Conservation (phyloP, 1,140 invertebrate species). For the Sitophilus oryzae region DNA sequence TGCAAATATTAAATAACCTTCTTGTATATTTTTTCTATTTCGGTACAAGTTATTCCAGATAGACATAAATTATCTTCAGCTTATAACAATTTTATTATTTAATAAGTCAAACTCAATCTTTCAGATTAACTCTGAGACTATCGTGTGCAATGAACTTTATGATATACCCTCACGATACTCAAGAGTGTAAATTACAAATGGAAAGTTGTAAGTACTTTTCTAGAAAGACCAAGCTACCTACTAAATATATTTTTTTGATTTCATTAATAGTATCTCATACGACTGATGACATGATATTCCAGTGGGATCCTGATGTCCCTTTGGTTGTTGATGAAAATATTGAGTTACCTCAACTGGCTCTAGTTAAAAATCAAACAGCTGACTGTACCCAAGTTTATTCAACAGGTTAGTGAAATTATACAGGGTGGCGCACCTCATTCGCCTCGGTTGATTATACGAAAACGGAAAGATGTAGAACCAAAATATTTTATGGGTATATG, state of each 20-base stretch:
- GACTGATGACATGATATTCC: conserved; percentile 84
- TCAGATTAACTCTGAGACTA: conserved; percentile 67
- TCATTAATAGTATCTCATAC: conserved; percentile 71
- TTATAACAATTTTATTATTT: too few relatives aligned
- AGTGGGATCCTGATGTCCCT: conserved; percentile 82
- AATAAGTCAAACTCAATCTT: too few relatives aligned
- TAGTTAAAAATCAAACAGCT: conserved; percentile 77
- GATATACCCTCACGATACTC: conserved; percentile 85
- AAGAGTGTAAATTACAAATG: conserved; percentile 88
- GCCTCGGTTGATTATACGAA: too few relatives aligned
- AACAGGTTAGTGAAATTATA: conserved; percentile 60
- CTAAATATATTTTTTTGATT: background rate
- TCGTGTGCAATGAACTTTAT: conserved; percentile 90
- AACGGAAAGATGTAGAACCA: too few relatives aligned
- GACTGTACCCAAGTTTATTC: conserved; percentile 86
- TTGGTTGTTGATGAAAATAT: conserved; percentile 87
- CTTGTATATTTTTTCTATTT: too few relatives aligned
- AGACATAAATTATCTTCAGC: too few relatives aligned
- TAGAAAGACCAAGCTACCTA: background rate
- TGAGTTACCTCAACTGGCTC: conserved; percentile 76
- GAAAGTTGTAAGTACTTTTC: conserved; percentile 71
- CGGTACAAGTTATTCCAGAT: too few relatives aligned
- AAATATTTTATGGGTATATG: too few relatives aligned
- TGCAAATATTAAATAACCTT: too few relatives aligned
- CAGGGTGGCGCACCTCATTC: too few relatives aligned